Percentiles rank a stretch among this genome's conserved stretches.
phyloP scores from a whole-genome alignment of 92 coral and sea anemone genomes.

The Parazoanthus swiftii region DNA sequence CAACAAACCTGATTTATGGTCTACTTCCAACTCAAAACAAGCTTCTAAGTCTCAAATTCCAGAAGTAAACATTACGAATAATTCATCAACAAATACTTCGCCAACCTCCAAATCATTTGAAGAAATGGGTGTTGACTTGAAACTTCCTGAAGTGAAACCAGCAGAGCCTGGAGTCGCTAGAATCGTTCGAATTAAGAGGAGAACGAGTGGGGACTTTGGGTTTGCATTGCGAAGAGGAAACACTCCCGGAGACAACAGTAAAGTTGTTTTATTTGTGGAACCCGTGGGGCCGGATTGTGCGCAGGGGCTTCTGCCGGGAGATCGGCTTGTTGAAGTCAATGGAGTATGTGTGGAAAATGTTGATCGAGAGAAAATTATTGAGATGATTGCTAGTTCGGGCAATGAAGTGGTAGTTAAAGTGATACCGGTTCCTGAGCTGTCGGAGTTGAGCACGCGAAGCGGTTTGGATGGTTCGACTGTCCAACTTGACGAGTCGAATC shows the following conservation, averaged over 20 bases:
- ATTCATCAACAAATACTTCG: slow-evolving; percentile 69
- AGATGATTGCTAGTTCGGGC: slow-evolving; percentile 93
- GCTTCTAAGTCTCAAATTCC: slow-evolving; percentile 41
- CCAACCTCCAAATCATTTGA: slow-evolving; percentile 85
- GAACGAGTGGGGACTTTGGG: slow-evolving; percentile 95
- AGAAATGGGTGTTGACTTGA: slow-evolving; percentile 84
- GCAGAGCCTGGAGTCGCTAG: slow-evolving; percentile 87
- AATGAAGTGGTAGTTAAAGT: slow-evolving; percentile 91
- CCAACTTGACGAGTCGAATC: slow-evolving; percentile 90
- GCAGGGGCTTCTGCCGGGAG: slow-evolving; percentile 86
- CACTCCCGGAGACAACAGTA: slow-evolving; percentile 72
- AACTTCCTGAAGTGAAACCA: slow-evolving; percentile 86
- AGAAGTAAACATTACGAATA: slow-evolving; percentile 51
- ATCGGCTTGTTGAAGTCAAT: slow-evolving; percentile 91
- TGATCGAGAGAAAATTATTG: slow-evolving; percentile 90
- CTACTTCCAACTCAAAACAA: slow-evolving; percentile 37
- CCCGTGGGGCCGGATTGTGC: slow-evolving; percentile 82
- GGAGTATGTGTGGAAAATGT: slow-evolving; percentile 83
- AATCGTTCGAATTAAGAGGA: slow-evolving; percentile 68
- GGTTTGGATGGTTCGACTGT: slow-evolving; percentile 91
- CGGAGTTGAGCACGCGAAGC: slow-evolving; percentile 94
- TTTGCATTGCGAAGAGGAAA: slow-evolving; percentile 90
- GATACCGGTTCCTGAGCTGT: slow-evolving; percentile 89
- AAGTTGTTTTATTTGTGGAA: slow-evolving; percentile 86
- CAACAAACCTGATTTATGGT: slow-evolving; percentile 48